phyloP scores from a whole-genome alignment of 1,140 invertebrate genomes.

The Nephila pilipes region DNA sequence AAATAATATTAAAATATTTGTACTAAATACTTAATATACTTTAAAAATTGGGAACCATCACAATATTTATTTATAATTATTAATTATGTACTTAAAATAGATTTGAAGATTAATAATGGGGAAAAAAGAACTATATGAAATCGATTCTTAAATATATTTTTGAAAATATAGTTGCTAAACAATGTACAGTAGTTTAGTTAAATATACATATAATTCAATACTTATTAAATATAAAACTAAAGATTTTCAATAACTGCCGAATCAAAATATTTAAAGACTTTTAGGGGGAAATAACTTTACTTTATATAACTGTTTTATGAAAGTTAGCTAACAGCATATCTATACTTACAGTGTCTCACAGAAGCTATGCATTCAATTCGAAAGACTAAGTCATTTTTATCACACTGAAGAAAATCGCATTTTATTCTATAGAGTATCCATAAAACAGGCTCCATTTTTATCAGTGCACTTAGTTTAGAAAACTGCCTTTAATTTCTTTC shows the following conservation, averaged over 20 bases:
- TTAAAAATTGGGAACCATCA: too few relatives aligned
- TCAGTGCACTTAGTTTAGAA: constrained; percentile 69
- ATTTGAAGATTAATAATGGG: too few relatives aligned
- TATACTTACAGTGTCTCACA: constrained; percentile 59
- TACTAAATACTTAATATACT: too few relatives aligned
- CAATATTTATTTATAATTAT: too few relatives aligned
- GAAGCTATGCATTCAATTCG: constrained; percentile 60
- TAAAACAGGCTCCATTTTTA: constrained; percentile 38
- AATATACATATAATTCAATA: background rate
- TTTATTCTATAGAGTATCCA: constrained; percentile 48
- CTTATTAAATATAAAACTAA: constrained; percentile 47
- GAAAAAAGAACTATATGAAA: background rate
- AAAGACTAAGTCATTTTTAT: constrained; percentile 69
- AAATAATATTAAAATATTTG: too few relatives aligned
- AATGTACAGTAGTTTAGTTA: background rate
- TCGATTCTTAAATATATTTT: background rate
- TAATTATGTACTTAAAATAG: too few relatives aligned
- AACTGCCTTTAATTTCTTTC: constrained; percentile 36
- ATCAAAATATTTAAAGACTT: constrained; percentile 51
- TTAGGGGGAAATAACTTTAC: background rate
- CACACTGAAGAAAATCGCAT: constrained; percentile 69
- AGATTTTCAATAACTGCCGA: constrained; percentile 52
- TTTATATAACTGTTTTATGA: constrained; percentile 56
- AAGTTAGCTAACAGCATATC: constrained; percentile 39
- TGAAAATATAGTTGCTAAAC: background rate